Evolutionary conservation across 2,888 invertebrate species (phyloP).

Genomic region (Cyaniris semiargus): DNA sequence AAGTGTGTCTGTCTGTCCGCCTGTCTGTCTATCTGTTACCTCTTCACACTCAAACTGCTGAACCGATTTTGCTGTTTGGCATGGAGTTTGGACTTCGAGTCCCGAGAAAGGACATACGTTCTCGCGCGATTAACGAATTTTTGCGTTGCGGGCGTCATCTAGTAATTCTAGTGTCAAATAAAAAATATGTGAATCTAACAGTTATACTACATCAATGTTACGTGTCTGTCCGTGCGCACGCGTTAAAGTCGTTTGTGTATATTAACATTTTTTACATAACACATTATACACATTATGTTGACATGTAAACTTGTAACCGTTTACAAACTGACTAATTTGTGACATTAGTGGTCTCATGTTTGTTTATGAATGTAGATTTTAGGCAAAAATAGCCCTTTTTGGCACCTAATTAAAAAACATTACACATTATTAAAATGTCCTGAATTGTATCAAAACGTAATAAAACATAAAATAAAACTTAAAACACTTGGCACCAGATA

Average conservation of each 20-base stretch:
- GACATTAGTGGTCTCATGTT: background rate
- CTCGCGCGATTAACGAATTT: no score
- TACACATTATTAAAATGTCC: background rate
- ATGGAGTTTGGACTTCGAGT: no score
- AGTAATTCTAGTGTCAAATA: background rate
- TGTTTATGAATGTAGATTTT: background rate
- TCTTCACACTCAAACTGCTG: no score
- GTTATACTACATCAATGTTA: background rate
- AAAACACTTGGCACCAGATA: no score
- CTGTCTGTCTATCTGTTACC: no score
- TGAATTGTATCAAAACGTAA: no score
- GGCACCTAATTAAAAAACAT: background rate
- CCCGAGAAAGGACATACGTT: no score
- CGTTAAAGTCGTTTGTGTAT: slow-evolving; percentile 22
- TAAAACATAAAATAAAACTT: no score
- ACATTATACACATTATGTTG: slow-evolving; percentile 21
- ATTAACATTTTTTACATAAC: slow-evolving; percentile 2
- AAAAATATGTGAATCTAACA: background rate
- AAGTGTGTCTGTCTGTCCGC: no score
- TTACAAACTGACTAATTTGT: background rate
- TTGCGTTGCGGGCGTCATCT: no score
- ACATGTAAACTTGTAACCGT: background rate
- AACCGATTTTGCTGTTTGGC: no score
- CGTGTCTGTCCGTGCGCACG: slow-evolving; percentile 18
- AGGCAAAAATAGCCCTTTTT: background rate